Percentiles rank a stretch among this genome's conserved stretches.
These are phyloP conservation scores for Aphelinus atriplicis DNA, from an alignment of 1,140 invertebrate species.

Conservation along the genomic window DNA sequence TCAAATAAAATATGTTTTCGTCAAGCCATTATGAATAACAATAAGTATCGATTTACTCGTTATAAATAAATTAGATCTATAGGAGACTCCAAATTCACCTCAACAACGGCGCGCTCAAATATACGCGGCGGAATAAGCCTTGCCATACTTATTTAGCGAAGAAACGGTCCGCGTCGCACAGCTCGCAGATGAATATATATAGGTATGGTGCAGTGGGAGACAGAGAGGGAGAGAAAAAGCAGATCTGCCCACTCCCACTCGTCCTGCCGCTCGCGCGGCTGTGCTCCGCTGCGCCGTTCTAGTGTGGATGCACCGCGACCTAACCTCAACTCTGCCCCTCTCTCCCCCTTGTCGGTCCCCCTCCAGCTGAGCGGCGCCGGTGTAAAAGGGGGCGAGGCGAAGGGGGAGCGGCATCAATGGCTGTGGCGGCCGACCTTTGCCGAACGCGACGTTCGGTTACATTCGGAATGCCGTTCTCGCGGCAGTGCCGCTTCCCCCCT, in stretches of 20 bases:
- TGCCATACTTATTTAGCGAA: too few relatives aligned
- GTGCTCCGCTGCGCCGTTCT: neutral
- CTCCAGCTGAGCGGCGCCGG: neutral
- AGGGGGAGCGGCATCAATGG: conserved; percentile 47
- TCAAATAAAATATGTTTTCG: too few relatives aligned
- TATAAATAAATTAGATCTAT: too few relatives aligned
- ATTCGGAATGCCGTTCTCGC: conserved; percentile 49
- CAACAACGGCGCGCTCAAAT: too few relatives aligned
- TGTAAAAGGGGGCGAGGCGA: conserved; percentile 30
- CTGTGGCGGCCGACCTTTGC: conserved; percentile 57
- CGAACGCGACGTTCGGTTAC: conserved; percentile 45
- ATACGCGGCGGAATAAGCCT: too few relatives aligned
- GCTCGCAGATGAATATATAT: too few relatives aligned
- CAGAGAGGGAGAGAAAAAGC: neutral
- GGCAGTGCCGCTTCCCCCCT: conserved; percentile 59
- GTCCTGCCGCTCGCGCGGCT: neutral
- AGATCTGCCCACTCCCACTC: neutral
- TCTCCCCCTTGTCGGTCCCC: neutral
- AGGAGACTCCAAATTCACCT: too few relatives aligned
- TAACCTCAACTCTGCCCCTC: conserved; percentile 31
- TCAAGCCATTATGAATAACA: too few relatives aligned
- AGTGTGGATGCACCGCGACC: neutral
- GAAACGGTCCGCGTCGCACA: too few relatives aligned
- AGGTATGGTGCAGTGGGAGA: neutral
- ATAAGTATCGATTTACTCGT: too few relatives aligned